A percentile compares a stretch with the other conserved stretches of the same genome.
Conservation (phyloP, 2,888 invertebrate genomes). For the Synanthedon formicaeformis region DNA sequence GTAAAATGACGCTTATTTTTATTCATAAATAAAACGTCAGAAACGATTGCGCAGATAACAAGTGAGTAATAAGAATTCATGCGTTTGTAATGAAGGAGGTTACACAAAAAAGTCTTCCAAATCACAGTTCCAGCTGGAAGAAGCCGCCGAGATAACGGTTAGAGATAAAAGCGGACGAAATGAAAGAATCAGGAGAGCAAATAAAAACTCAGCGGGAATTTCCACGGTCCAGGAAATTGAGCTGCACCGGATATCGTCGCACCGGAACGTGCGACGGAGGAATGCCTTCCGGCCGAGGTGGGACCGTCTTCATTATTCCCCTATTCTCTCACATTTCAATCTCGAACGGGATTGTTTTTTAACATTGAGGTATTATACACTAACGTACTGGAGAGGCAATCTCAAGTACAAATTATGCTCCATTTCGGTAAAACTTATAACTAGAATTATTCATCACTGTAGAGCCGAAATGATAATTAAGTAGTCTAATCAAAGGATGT, state of each 20-base stretch:
- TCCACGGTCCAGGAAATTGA: conserved; percentile 61
- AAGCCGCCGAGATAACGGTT: conserved; percentile 18
- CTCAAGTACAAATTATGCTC: no score
- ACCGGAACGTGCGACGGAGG: conserved; percentile 58
- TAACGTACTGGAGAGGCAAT: no score
- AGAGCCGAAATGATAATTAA: no score
- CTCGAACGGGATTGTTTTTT: background rate
- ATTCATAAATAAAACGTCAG: no score
- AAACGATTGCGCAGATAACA: no score
- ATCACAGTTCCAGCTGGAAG: background rate
- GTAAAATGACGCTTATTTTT: no score
- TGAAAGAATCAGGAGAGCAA: conserved; percentile 38
- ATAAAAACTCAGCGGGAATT: conserved; percentile 48
- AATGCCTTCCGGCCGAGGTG: conserved; percentile 56
- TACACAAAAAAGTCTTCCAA: background rate
- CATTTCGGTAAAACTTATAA: no score
- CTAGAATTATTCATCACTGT: no score
- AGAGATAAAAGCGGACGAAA: conserved; percentile 25
- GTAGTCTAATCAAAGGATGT: no score
- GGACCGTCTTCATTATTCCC: conserved; percentile 48
- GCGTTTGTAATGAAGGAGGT: background rate
- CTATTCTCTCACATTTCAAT: conserved; percentile 30
- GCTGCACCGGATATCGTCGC: conserved; percentile 66
- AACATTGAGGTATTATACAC: background rate
- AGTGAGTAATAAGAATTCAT: no score